Base-by-base conservation (phyloP, 2,888 invertebrate genomes). In the Falcaria lacertinaria region DNA sequence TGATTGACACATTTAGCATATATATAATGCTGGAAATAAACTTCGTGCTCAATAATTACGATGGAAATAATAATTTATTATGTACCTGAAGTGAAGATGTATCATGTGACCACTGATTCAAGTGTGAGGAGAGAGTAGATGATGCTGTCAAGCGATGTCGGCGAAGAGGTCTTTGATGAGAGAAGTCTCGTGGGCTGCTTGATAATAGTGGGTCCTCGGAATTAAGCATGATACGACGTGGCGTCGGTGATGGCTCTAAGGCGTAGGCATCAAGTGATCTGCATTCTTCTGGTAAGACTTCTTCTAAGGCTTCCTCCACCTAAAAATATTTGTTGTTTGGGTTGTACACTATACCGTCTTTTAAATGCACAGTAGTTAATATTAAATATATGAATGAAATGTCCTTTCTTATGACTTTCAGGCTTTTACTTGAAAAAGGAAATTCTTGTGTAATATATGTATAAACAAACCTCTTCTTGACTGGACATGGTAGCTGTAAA, bases 221-320 rank as follows among this genome's bases (percentile, higher is more conserved):
- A 70, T 96, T 96, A 8, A 96, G 93, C 94, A 96, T 94, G 91
- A 96, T 96, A 64, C 95, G 94, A 3, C 94, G 94, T 52, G 95
- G 94, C 6, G 95, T 83, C 4, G 94, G 92, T 1, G 93, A 91
- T 39, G 92, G 90, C 39, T 92, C 91, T 64, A 92, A 84, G 38
- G 93, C 90, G 54, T 93, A 91, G 83, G 93, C 76, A 89, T 89
- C 89, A 50, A 89, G 63, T 22, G 91, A 90, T 55, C 92, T 91
- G 56, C 92, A 93, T 79, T 95, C 95, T 54, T 94, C 95, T 2
- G 96, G 96, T 41, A 96, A 80, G 0, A 96, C 95, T 81, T 96
- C 96, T 70, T 94, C 95, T 42, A 96, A 77, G 0, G 96, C 96
- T 78, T 96, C 95, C 75, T 96, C 96, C 1, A 96, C 96, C 88